Evolutionary conservation across 2,888 invertebrate species (phyloP).

Genomic region (Pegoplata infirma): DNA sequence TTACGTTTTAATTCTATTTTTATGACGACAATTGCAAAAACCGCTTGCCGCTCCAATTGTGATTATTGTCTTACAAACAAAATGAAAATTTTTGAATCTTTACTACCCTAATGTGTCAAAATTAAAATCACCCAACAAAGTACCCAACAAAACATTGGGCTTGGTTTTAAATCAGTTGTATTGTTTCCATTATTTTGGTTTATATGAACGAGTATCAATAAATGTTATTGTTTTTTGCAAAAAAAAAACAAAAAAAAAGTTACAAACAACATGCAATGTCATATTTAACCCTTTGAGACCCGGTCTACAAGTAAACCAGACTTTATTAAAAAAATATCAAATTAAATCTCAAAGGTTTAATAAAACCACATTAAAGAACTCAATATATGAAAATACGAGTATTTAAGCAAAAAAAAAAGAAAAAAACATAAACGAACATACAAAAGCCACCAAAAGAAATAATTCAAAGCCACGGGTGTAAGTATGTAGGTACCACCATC

Average conservation of each 20-base stretch:
- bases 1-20: no score
- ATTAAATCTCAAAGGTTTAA: no score
- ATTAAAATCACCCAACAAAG: conserved; percentile 37
- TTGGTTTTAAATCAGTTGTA: conserved; percentile 44
- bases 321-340: no score
- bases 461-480: conserved; percentile 33
- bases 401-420: not conserved
- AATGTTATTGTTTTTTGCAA: not conserved
- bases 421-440: no score
- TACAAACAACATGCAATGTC: conserved; percentile 47
- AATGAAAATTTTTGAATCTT: no score
- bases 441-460: not conserved
- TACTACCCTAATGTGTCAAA: not conserved
- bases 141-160: conserved; percentile 34
- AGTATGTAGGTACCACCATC: no score
- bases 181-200: conserved; percentile 20
- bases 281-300: conserved; percentile 35
- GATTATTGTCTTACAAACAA: no score
- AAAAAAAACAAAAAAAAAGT: no score
- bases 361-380: not conserved
- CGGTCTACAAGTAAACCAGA: no score
- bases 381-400: not conserved
- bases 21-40: no score
- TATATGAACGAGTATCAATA: not conserved
- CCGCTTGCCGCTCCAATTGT: no score